A percentile compares a stretch with the other conserved stretches of the same genome.
Evolutionary conservation across 2,113 vertebrate genomes (phyloP).

Genomic region (Psammodynastes pulverulentus): DNA sequence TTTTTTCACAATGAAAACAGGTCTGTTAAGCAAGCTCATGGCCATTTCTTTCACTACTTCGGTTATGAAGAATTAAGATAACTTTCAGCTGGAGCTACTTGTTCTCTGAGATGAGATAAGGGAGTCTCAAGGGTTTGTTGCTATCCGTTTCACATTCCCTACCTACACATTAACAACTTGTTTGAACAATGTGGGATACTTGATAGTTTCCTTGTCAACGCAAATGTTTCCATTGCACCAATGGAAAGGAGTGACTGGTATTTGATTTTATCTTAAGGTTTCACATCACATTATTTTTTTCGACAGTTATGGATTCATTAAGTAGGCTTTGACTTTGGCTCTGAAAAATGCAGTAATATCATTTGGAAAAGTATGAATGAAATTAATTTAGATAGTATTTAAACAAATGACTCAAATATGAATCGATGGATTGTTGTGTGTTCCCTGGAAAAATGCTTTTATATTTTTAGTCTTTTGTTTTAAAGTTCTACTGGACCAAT

Average conservation of each 20-base stretch:
- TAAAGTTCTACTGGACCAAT: background rate
- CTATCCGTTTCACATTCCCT: background rate
- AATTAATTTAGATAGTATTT: background rate
- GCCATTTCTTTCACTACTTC: background rate
- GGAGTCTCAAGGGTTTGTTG: background rate
- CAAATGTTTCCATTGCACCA: background rate
- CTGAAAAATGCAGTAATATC: background rate
- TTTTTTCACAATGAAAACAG: background rate
- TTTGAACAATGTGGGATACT: constrained; percentile 21
- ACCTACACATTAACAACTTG: background rate
- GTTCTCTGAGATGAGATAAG: background rate
- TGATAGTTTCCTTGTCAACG: background rate
- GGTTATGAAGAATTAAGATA: constrained; percentile 17
- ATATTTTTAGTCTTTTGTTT: background rate
- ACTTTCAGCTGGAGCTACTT: constrained; percentile 16
- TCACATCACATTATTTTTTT: background rate
- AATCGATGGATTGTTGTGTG: background rate
- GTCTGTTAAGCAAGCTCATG: background rate
- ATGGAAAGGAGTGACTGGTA: constrained; percentile 13
- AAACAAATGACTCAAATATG: background rate
- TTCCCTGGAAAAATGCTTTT: background rate
- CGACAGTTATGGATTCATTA: background rate
- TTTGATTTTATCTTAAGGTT: background rate
- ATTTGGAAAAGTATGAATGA: background rate
- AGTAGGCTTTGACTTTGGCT: background rate